These are phyloP conservation scores for Achroia grisella DNA, from an alignment of 1,140 invertebrate species.

Conservation along the genomic window DNA sequence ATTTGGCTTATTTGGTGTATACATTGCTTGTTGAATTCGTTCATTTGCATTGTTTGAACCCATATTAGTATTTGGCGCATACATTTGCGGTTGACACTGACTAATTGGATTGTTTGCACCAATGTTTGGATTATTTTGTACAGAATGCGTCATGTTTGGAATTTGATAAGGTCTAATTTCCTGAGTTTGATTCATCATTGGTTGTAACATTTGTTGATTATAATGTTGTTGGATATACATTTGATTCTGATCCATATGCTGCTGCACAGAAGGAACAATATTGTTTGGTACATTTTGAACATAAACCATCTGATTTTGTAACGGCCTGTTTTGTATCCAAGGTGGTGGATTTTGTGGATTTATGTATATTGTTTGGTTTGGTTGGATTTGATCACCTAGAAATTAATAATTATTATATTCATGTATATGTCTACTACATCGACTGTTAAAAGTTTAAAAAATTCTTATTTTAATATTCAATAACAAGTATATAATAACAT, in stretches of 20 bases:
- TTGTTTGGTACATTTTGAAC: conserved; percentile 51
- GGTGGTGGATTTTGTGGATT: conserved; percentile 59
- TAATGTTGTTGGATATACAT: conserved; percentile 44
- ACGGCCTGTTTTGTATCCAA: conserved; percentile 52
- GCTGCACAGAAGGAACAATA: conserved; percentile 32
- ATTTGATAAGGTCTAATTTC: conserved; percentile 35
- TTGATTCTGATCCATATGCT: conserved; percentile 47
- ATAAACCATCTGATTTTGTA: conserved; percentile 49
- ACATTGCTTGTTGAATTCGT: background rate
- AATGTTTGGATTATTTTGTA: conserved; percentile 10
- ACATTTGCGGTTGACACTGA: no score
- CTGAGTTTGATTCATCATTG: conserved; percentile 40
- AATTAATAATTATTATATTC: background rate
- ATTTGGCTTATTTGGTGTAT: conserved; percentile 15
- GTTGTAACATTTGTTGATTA: conserved; percentile 34
- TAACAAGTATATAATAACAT: no score
- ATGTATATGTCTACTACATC: no score
- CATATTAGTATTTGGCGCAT: no score
- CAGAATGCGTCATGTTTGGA: conserved; percentile 10
- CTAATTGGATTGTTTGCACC: conserved; percentile 1
- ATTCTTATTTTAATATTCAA: no score
- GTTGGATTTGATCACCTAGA: conserved; percentile 57
- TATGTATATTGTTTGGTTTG: conserved; percentile 50
- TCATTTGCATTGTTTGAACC: no score
- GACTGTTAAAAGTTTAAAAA: no score